phyloP scores from a whole-genome alignment of 1,140 invertebrate genomes.

The Camponotus vicinus region DNA sequence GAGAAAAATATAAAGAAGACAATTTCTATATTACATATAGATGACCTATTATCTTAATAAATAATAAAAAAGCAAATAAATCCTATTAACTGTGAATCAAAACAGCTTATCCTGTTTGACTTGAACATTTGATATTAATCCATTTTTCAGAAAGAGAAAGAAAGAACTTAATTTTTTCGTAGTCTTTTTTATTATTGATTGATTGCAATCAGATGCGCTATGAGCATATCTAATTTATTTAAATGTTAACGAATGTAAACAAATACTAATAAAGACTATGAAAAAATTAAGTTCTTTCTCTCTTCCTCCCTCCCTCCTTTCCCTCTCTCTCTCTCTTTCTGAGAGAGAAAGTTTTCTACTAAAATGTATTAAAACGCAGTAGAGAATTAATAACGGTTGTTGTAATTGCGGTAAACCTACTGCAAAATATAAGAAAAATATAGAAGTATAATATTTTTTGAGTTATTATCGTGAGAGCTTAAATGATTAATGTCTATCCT shows the following conservation, averaged over 20 bases:
- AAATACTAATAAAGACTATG: background rate
- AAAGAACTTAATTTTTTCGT: background rate
- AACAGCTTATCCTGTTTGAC: background rate
- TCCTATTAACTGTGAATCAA: background rate
- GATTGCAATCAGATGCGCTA: background rate
- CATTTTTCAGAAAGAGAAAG: background rate
- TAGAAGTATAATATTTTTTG: background rate
- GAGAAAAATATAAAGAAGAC: background rate
- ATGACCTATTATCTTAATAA: background rate
- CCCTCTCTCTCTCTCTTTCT: background rate
- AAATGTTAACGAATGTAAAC: too few relatives aligned
- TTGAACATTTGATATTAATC: background rate
- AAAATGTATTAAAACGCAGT: slow-evolving; percentile 6
- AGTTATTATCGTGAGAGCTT: background rate
- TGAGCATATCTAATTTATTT: background rate
- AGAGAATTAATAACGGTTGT: background rate
- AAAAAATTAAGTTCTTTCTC: background rate
- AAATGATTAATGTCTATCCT: slow-evolving; percentile 19
- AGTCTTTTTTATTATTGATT: background rate
- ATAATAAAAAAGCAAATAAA: background rate
- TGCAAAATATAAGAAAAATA: background rate
- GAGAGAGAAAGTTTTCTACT: background rate
- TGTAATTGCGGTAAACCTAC: background rate
- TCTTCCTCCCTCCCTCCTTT: background rate
- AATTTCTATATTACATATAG: background rate